Base-by-base conservation (phyloP, 2,113 vertebrate species). In the Takifugu flavidus region DNA sequence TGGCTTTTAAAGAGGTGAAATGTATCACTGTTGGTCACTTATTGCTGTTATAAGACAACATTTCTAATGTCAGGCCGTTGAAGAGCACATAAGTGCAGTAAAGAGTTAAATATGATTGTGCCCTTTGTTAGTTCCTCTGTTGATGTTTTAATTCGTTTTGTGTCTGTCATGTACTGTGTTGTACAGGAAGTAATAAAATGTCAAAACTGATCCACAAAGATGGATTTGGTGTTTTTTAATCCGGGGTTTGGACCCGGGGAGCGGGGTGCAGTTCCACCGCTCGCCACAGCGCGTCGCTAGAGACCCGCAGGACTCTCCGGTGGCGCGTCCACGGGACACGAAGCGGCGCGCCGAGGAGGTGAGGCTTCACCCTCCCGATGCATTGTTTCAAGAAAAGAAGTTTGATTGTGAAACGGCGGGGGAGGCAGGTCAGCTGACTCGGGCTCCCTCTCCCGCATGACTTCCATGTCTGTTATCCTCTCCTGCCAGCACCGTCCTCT, bases 121-220 rank as follows among this genome's bases (percentile, higher is more conserved):
- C 63, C 78, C 72, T 78, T 78, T 71, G 43, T 73, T 75, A 27
- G 68, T 75, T 71, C 59, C 50, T 74, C 67, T 68, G 55, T 61
- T 64, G 61, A 64, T 71, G 68, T 78, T 85, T 82, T 82, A 62
- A n/a, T 77, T 75, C 75, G 67, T 78, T 83, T 69, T 72, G 67
- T 83, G 79, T 84, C 70, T 83, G 71, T 71, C 61, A 74, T 84
- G 77, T 83, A 82, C 60, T 13, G 70, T 77, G 69, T 47, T 84
- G 74, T 82, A 82, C 79, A 85, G 57, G 58, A 80, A 68, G 70
- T 72, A 88, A 87, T 86, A 86, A 84, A 87, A 82, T 49, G 27
- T 78, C 56, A 62, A 79, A 78, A 28, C 27, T 79, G 6, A 66
- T 64, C 31, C 44, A 7, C 47, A 63, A 52, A n/a, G 65, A 65